A percentile compares a stretch with the other conserved stretches of the same genome.
These are phyloP conservation scores for Ceyx melanurus DNA, from an alignment of 2,113 vertebrate species.

Conservation along the genomic window DNA sequence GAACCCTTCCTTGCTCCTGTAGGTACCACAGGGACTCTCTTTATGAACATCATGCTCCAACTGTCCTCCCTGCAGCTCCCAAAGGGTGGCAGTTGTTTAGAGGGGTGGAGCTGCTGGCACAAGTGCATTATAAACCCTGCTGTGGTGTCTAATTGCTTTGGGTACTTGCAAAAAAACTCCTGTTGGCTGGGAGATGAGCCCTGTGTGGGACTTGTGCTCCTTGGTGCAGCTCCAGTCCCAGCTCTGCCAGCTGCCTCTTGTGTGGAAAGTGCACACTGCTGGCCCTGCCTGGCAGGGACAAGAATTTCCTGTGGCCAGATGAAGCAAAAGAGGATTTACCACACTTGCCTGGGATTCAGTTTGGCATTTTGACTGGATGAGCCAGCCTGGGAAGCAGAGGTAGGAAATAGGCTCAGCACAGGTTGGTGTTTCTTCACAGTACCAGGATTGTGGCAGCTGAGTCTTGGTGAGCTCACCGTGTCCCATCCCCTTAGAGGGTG, in stretches of 20 bases:
- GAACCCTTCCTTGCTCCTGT: not conserved
- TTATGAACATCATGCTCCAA: not conserved
- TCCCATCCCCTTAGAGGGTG: not conserved
- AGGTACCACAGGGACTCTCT: not conserved
- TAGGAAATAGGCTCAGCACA: not conserved
- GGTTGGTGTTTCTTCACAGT: not conserved
- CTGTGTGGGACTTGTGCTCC: rapidly evolving
- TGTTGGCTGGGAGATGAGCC: not conserved
- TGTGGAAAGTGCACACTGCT: not conserved
- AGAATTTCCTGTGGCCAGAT: not conserved
- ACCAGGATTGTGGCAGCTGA: not conserved
- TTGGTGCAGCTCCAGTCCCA: not conserved
- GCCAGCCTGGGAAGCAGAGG: not conserved
- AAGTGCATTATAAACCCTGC: not conserved
- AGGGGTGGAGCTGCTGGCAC: not conserved
- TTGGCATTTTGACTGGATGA: not conserved
- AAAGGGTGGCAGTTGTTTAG: not conserved
- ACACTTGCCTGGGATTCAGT: rapidly evolving
- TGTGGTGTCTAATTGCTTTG: not conserved
- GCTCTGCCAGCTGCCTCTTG: constrained; percentile 4
- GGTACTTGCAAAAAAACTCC: not conserved
- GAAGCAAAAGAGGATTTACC: not conserved
- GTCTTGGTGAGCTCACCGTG: not conserved
- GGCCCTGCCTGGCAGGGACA: not conserved
- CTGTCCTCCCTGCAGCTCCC: not conserved